phyloP scores from a whole-genome alignment of 1,140 invertebrate genomes.

The Pseudomyrmex sp. region DNA sequence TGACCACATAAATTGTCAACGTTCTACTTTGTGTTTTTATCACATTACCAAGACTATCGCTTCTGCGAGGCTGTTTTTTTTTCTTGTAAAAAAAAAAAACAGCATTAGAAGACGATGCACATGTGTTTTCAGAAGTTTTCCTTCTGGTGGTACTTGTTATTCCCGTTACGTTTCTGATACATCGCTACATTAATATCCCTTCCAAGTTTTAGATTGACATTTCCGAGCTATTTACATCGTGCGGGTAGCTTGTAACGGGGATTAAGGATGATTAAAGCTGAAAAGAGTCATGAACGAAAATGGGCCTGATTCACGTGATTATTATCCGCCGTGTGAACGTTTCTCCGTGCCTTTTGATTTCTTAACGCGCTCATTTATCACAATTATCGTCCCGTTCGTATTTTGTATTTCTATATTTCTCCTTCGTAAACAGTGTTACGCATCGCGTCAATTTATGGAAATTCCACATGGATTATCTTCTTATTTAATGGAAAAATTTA shows the following conservation, averaged over 20 bases:
- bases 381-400: slow-evolving; percentile 52
- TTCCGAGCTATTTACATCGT: slow-evolving; percentile 73
- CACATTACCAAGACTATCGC: no score
- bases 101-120: no score
- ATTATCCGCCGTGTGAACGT: slow-evolving; percentile 62
- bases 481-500: slow-evolving; percentile 9
- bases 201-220: slow-evolving; percentile 73
- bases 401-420: slow-evolving; percentile 37
- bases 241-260: slow-evolving; percentile 69
- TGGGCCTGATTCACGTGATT: slow-evolving; percentile 67
- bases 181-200: slow-evolving; percentile 63
- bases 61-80: no score
- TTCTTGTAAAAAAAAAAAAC: no score
- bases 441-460: not conserved
- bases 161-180: slow-evolving; percentile 42
- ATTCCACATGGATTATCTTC: not conserved
- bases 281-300: slow-evolving; percentile 72
- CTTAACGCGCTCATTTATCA: slow-evolving; percentile 63
- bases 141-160: slow-evolving; percentile 12
- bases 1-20: no score
- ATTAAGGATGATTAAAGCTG: slow-evolving; percentile 72
- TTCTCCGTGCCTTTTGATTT: slow-evolving; percentile 64
- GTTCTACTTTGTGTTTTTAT: no score
- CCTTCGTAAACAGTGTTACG: not conserved
- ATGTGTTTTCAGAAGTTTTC: slow-evolving; percentile 3